These are phyloP conservation scores for Boulengeromyrus knoepffleri DNA, from an alignment of 2,113 vertebrate genomes.

Conservation along the genomic window DNA sequence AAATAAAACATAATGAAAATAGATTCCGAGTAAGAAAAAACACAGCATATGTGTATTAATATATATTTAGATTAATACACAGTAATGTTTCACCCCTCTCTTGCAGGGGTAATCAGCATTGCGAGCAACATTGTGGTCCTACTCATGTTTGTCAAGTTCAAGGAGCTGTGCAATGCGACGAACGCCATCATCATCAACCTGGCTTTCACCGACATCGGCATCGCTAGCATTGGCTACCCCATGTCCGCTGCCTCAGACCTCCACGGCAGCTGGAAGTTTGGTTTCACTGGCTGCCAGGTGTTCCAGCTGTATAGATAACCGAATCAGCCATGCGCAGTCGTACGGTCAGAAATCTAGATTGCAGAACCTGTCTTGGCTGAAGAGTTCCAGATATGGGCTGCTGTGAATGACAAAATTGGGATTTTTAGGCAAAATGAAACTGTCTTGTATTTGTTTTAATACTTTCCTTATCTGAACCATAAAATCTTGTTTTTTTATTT, in stretches of 20 bases:
- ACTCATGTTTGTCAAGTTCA: slow-evolving; percentile 87
- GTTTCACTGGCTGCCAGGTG: slow-evolving; percentile 89
- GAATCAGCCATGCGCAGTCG: background rate
- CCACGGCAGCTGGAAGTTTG: slow-evolving; percentile 93
- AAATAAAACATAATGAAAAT: background rate
- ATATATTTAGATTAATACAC: background rate
- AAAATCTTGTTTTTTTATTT: background rate
- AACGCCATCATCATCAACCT: slow-evolving; percentile 92
- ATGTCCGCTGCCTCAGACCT: slow-evolving; percentile 96
- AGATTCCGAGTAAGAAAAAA: background rate
- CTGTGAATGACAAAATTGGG: background rate
- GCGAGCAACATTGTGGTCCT: slow-evolving; percentile 85
- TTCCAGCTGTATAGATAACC: slow-evolving; percentile 19
- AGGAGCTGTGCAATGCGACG: slow-evolving; percentile 87
- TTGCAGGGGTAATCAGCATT: slow-evolving; percentile 80
- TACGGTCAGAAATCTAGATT: background rate
- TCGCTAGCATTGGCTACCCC: slow-evolving; percentile 93
- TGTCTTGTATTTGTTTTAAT: background rate
- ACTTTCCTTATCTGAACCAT: background rate
- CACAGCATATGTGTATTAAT: background rate
- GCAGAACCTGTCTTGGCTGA: background rate
- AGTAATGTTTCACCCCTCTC: slow-evolving; percentile 20
- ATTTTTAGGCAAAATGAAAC: background rate
- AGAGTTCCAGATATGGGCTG: background rate
- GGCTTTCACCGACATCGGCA: slow-evolving; percentile 89